phyloP scores from a whole-genome alignment of 1,140 invertebrate species.

The Zaprionus gabonicus region DNA sequence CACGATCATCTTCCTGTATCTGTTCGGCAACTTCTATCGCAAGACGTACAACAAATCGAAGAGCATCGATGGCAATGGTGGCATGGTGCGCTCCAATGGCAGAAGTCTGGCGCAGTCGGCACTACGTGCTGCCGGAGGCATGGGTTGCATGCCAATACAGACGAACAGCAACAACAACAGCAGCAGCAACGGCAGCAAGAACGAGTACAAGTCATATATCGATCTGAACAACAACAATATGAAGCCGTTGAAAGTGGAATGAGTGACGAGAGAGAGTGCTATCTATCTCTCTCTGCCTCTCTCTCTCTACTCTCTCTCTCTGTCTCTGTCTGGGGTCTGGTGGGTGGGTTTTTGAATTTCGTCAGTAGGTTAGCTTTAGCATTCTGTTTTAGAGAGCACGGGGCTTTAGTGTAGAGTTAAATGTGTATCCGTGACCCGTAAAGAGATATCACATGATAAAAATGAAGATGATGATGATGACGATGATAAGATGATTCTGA shows the following conservation, averaged over 20 bases:
- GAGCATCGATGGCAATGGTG: constrained; percentile 47
- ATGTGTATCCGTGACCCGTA: constrained; percentile 42
- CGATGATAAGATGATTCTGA: constrained; percentile 21
- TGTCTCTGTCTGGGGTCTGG: not conserved
- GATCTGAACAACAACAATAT: constrained; percentile 79
- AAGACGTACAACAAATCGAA: constrained; percentile 88
- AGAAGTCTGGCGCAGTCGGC: constrained; percentile 63
- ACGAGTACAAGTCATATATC: constrained; percentile 66
- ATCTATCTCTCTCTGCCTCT: too few species aligned
- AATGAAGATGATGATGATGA: too few species aligned
- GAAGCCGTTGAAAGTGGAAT: constrained; percentile 73
- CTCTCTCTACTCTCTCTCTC: not conserved
- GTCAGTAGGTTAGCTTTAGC: constrained; percentile 53
- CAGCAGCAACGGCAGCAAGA: constrained; percentile 37
- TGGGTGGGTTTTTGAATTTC: constrained; percentile 34
- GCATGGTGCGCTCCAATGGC: constrained; percentile 35
- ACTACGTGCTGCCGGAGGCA: constrained; percentile 70
- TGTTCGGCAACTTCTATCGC: constrained; percentile 95
- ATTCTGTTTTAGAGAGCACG: constrained; percentile 61
- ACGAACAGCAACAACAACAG: constrained; percentile 21
- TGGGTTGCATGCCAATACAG: constrained; percentile 73
- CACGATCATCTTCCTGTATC: constrained; percentile 90
- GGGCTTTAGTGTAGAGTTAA: constrained; percentile 68
- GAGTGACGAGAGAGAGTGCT: constrained; percentile 17
- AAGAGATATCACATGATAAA: not conserved